A percentile compares a stretch with the other conserved stretches of the same genome.
Conservation (phyloP, 2,113 vertebrate species). For the Pedionomus torquatus region DNA sequence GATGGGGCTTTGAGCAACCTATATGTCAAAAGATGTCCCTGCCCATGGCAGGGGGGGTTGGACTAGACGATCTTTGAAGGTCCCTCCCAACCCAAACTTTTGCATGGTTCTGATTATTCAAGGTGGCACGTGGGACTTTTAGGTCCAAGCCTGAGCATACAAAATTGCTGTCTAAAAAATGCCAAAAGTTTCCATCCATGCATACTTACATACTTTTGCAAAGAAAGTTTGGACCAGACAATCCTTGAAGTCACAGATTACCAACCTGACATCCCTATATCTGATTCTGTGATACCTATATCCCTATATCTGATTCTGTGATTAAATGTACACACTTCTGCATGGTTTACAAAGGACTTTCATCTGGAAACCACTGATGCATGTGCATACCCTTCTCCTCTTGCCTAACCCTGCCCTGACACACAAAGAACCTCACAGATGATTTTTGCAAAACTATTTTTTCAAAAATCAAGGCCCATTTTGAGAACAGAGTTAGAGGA, state of each 20-base stretch:
- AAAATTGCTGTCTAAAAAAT: neutral
- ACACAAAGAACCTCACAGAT: neutral
- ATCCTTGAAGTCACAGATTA: neutral
- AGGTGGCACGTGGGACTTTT: neutral
- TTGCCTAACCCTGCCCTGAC: neutral
- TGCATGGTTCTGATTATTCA: neutral
- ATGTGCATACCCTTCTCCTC: neutral
- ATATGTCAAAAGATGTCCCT: neutral
- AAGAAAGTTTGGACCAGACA: neutral
- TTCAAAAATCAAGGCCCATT: neutral
- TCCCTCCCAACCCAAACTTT: neutral
- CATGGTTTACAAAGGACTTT: neutral
- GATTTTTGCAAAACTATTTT: neutral
- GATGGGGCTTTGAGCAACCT: neutral
- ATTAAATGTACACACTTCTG: neutral
- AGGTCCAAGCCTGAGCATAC: neutral
- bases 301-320: no score
- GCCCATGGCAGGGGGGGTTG: neutral
- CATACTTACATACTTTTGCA: neutral
- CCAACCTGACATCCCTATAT: no score
- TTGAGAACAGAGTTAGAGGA: neutral
- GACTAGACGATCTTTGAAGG: neutral
- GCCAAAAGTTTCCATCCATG: neutral
- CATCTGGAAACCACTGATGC: neutral
- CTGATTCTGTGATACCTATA: no score